Conservation (phyloP, 2,113 vertebrate genomes). For the Aix galericulata region DNA sequence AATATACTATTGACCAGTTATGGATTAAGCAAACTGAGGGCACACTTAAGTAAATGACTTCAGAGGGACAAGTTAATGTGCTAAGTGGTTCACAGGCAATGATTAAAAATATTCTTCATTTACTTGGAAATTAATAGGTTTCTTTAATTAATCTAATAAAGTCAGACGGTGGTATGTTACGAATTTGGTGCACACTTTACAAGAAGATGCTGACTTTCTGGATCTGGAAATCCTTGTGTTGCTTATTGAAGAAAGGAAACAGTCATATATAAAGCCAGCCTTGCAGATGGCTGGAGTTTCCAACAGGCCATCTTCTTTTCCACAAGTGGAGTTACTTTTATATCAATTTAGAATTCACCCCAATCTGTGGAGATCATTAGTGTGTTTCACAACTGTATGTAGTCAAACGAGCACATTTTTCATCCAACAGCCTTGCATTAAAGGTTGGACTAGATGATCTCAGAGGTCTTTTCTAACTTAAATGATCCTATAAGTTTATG, state of each 20-base stretch:
- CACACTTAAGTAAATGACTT: slow-evolving; percentile 72
- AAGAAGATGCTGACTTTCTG: slow-evolving; percentile 22
- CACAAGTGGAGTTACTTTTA: not conserved
- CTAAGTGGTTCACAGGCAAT: slow-evolving; percentile 64
- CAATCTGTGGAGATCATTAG: not conserved
- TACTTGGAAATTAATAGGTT: slow-evolving; percentile 74
- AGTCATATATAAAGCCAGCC: not conserved
- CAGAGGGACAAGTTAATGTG: slow-evolving; percentile 68
- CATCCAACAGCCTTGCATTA: not conserved
- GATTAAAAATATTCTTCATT: slow-evolving; percentile 73
- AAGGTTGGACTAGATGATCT: no score
- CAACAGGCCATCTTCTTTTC: not conserved
- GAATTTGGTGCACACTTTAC: slow-evolving; percentile 12
- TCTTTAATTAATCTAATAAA: slow-evolving; percentile 74
- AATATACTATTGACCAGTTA: slow-evolving; percentile 82
- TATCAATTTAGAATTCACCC: not conserved
- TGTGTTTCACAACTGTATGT: not conserved
- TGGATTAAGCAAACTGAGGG: slow-evolving; percentile 73
- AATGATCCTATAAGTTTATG: no score
- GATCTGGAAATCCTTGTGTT: slow-evolving; percentile 11
- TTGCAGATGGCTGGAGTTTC: not conserved
- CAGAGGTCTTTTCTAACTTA: no score
- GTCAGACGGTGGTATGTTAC: not conserved
- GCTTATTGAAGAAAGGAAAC: not conserved
- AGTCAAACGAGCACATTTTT: not conserved